Evolutionary conservation across 2,888 invertebrate species (phyloP).

Genomic region (Drosophila falleni): DNA sequence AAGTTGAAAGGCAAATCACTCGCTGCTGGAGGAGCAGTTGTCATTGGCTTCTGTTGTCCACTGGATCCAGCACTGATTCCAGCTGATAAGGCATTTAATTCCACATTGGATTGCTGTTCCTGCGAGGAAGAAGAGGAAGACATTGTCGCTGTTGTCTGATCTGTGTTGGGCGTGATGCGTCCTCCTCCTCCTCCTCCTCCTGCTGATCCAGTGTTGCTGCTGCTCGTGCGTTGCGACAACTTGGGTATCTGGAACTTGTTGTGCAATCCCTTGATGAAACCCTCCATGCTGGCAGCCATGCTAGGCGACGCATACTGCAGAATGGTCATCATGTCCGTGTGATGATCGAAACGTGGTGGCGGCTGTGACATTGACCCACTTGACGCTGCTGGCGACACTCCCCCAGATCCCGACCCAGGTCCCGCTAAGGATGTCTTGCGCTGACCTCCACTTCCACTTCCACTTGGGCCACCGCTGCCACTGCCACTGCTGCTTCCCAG

Average conservation of each 20-base stretch:
- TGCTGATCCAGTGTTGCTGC: constrained; percentile 4
- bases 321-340: constrained; percentile 86
- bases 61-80: constrained; percentile 22
- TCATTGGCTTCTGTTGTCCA: constrained; percentile 16
- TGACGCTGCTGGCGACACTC: constrained; percentile 62
- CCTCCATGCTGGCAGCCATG: constrained; percentile 89
- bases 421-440: constrained; percentile 47
- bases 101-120: constrained; percentile 32
- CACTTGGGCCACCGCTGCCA: constrained; percentile 22
- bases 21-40: constrained; percentile 11
- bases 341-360: constrained; percentile 80
- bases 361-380: constrained; percentile 78
- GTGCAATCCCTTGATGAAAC: constrained; percentile 91
- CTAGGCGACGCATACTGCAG: constrained; percentile 86
- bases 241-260: constrained; percentile 95
- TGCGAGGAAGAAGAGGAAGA: constrained; percentile 4
- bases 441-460: constrained; percentile 21
- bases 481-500: constrained; percentile 13
- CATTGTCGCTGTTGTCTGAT: constrained; percentile 22
- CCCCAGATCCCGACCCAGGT: constrained; percentile 18
- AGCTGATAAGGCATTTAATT: constrained; percentile 11
- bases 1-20: constrained; percentile 48
- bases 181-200: constrained; percentile 67
- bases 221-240: constrained; percentile 87
- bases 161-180: constrained; percentile 33